Evolutionary conservation across 2,113 vertebrate genomes (phyloP).

Genomic region (Halichoeres trimaculatus): DNA sequence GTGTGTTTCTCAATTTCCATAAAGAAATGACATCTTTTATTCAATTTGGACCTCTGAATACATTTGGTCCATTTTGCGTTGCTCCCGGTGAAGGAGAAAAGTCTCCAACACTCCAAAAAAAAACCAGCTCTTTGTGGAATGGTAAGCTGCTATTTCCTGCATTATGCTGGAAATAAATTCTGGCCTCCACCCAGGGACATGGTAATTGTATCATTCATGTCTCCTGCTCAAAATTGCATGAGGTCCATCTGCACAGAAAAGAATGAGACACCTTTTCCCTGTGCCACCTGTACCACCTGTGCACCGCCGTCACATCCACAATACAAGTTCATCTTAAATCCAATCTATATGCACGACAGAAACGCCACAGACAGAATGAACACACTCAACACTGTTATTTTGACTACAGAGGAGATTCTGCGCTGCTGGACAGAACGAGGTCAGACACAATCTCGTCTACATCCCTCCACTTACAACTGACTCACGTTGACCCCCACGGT

Average conservation of each 20-base stretch:
- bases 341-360: slow-evolving; percentile 73
- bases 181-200: slow-evolving; percentile 28
- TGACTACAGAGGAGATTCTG: slow-evolving; percentile 52
- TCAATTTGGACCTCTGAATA: slow-evolving; percentile 39
- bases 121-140: slow-evolving; percentile 30
- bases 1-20: background rate
- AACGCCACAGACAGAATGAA: slow-evolving; percentile 55
- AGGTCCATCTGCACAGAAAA: slow-evolving; percentile 60
- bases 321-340: slow-evolving; percentile 51
- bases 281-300: slow-evolving; percentile 62
- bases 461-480: slow-evolving; percentile 1
- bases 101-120: slow-evolving; percentile 7
- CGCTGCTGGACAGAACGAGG: slow-evolving; percentile 53
- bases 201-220: slow-evolving; percentile 54
- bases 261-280: slow-evolving; percentile 40
- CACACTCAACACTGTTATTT: slow-evolving; percentile 38
- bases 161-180: slow-evolving; percentile 58
- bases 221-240: slow-evolving; percentile 62
- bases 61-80: slow-evolving; percentile 31
- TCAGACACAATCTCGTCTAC: slow-evolving; percentile 39
- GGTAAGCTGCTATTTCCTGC: slow-evolving; percentile 30
- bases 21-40: slow-evolving; percentile 39
- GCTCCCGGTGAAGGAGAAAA: background rate
- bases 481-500: slow-evolving; percentile 20
- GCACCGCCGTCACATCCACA: slow-evolving; percentile 27